Percentiles rank a stretch among this genome's conserved stretches.
phyloP scores from a whole-genome alignment of 2,113 vertebrate species.

The Megaceryle torquata region DNA sequence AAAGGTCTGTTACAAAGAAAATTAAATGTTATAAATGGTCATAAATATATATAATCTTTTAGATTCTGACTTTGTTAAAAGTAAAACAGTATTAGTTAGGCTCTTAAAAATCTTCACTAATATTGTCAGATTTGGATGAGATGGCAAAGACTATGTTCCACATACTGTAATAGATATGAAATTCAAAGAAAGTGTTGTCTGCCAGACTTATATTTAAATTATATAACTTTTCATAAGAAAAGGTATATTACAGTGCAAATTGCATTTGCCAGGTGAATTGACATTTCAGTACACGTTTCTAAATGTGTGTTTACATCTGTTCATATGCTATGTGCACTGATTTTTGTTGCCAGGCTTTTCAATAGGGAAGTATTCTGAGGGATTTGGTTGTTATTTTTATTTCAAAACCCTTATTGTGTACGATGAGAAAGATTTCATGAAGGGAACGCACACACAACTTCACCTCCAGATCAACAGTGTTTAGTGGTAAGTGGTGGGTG shows the following conservation, averaged over 20 bases:
- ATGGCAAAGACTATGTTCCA: not conserved
- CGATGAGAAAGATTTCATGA: not conserved
- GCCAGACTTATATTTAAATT: not conserved
- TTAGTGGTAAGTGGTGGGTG: no score
- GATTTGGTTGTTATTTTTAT: not conserved
- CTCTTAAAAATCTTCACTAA: not conserved
- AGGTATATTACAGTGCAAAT: not conserved
- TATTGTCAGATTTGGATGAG: not conserved
- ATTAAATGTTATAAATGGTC: not conserved
- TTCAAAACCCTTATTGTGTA: not conserved
- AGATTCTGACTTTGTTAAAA: not conserved
- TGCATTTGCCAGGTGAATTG: not conserved
- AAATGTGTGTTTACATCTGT: not conserved
- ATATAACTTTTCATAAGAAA: not conserved
- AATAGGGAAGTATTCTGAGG: not conserved
- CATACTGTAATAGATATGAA: not conserved
- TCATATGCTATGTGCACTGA: not conserved
- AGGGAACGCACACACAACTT: not conserved
- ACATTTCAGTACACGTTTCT: not conserved
- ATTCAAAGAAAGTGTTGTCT: not conserved
- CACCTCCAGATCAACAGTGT: not conserved
- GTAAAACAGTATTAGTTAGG: not conserved
- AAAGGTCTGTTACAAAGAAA: conserved; percentile 27
- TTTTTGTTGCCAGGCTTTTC: not conserved
- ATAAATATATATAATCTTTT: not conserved